These are phyloP conservation scores for Polymixis lichenea DNA, from an alignment of 2,888 invertebrate species.

Conservation along the genomic window DNA sequence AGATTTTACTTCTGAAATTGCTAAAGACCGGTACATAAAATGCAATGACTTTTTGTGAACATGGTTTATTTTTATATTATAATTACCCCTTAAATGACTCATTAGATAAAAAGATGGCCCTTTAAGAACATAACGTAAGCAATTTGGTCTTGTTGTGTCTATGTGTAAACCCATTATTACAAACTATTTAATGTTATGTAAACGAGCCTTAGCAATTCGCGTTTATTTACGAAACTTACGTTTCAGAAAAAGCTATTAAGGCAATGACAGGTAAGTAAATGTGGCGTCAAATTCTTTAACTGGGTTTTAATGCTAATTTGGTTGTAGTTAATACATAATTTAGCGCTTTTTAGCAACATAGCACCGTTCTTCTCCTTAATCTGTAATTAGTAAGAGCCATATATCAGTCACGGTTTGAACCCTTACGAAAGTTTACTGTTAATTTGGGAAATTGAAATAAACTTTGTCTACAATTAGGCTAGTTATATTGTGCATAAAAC, in stretches of 20 bases:
- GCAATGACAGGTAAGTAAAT: slow-evolving; percentile 52
- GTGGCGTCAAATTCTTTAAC: slow-evolving; percentile 59
- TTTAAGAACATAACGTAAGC: background rate
- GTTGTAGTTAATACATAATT: slow-evolving; percentile 24
- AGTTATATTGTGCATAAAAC: background rate
- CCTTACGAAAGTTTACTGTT: slow-evolving; percentile 45
- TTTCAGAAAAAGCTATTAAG: slow-evolving; percentile 36
- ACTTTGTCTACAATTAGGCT: background rate
- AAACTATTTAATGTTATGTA: slow-evolving; percentile 3
- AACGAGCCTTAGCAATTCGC: slow-evolving; percentile 23
- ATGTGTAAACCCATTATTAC: background rate
- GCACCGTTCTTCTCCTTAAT: slow-evolving; percentile 4
- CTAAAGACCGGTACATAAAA: background rate
- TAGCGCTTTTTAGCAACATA: slow-evolving; percentile 21
- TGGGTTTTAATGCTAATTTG: slow-evolving; percentile 54
- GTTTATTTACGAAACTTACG: background rate
- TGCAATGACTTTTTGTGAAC: background rate
- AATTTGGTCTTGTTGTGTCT: background rate
- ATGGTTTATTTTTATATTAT: background rate
- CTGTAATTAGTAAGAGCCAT: slow-evolving; percentile 34
- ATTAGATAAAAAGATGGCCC: background rate
- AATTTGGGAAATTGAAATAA: background rate
- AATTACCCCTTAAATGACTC: background rate
- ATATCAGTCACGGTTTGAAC: slow-evolving; percentile 46
- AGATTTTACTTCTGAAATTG: too few relatives aligned